Evolutionary conservation across 2,113 vertebrate genomes (phyloP).

Genomic region (Pan paniscus): DNA sequence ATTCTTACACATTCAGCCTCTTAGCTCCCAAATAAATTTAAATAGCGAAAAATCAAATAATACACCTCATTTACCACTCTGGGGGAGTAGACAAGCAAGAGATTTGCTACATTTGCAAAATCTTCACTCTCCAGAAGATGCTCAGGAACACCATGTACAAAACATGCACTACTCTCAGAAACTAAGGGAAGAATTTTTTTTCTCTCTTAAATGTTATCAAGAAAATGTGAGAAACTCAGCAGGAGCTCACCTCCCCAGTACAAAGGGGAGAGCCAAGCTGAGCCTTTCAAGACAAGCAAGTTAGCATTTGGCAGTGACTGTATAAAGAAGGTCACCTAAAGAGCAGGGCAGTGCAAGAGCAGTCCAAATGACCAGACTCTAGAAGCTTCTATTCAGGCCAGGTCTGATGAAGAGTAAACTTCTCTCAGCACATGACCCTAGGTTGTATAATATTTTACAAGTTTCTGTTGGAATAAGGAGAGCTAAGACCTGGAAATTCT

Average conservation of each 20-base stretch:
- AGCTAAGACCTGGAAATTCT: neutral
- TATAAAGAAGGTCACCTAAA: neutral
- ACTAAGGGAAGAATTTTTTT: neutral
- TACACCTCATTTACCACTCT: neutral
- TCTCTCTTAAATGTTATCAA: neutral
- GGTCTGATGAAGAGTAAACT: neutral
- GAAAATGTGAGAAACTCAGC: neutral
- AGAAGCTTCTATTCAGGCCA: neutral
- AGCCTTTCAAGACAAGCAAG: neutral
- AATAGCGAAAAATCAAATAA: neutral
- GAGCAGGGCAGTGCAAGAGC: no score
- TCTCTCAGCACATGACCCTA: neutral
- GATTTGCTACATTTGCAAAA: neutral
- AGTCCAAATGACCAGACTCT: neutral
- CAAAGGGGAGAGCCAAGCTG: neutral
- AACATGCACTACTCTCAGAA: neutral
- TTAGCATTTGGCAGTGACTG: neutral
- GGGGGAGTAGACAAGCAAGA: neutral
- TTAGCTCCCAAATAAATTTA: neutral
- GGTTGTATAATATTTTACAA: neutral
- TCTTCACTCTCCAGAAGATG: neutral
- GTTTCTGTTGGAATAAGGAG: neutral
- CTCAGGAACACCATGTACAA: neutral
- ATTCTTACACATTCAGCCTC: neutral
- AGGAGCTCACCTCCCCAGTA: neutral